Evolutionary conservation across 2,797 vertebrate species (phyloP).

Genomic region (Thripadectes ignobilis): DNA sequence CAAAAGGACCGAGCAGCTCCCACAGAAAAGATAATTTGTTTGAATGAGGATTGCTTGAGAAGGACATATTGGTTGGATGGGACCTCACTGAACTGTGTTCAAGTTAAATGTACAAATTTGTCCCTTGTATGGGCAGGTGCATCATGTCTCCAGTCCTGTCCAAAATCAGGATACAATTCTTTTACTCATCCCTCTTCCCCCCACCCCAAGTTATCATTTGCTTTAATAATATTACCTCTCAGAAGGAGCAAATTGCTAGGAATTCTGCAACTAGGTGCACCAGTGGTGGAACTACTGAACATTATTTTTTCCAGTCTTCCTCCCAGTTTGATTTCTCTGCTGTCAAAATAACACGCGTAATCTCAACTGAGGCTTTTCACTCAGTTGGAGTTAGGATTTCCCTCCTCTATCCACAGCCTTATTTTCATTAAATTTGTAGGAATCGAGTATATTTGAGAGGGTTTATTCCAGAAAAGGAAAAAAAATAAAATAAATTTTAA

Average conservation of each 20-base stretch:
- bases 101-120: not conserved
- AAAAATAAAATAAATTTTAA: not conserved
- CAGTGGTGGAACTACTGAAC: not conserved
- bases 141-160: accelerated
- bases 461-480: not conserved
- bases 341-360: not conserved
- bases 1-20: not conserved
- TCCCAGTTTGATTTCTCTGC: not conserved
- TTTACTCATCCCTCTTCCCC: not conserved
- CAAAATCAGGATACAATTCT: not conserved
- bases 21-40: not conserved
- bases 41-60: not conserved
- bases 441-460: not conserved
- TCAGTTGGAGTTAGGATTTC: not conserved
- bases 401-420: not conserved
- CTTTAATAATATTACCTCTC: not conserved
- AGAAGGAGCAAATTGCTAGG: not conserved
- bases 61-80: not conserved
- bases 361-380: not conserved
- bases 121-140: not conserved
- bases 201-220: not conserved
- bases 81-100: not conserved
- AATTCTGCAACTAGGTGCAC: not conserved
- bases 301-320: not conserved
- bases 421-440: not conserved